Conservation (phyloP, 2,113 vertebrate genomes). For the Noturus placidus region DNA sequence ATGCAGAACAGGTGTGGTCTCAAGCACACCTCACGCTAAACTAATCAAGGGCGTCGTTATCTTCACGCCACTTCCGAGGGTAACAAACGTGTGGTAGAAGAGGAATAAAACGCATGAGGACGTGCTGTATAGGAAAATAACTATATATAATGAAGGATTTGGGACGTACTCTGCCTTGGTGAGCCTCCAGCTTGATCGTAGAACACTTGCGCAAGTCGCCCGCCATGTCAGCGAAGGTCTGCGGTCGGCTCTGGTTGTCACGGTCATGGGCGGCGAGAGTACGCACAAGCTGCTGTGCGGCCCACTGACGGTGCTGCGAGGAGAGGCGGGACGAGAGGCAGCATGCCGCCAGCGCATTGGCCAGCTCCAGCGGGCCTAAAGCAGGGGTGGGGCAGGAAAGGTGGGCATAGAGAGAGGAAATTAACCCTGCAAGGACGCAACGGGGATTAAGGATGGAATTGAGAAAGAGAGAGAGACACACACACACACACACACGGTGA, state of each 20-base stretch:
- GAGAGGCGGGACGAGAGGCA: slow-evolving; percentile 95
- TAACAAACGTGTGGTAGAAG: not conserved
- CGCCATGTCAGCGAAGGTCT: slow-evolving; percentile 93
- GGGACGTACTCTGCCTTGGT: slow-evolving; percentile 88
- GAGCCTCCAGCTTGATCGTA: slow-evolving; percentile 92
- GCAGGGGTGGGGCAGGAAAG: slow-evolving; percentile 88
- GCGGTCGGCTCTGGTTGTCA: slow-evolving; percentile 88
- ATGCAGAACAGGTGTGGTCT: no score
- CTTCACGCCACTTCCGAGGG: no score
- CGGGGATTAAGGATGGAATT: slow-evolving; percentile 70
- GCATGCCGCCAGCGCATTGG: slow-evolving; percentile 95
- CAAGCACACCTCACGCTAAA: no score
- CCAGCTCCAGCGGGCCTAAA: slow-evolving; percentile 98
- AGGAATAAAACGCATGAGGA: not conserved
- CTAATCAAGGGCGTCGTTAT: no score
- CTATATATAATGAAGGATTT: not conserved
- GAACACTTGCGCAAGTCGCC: slow-evolving; percentile 94
- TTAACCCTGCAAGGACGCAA: slow-evolving; percentile 88
- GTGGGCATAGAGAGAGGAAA: slow-evolving; percentile 89
- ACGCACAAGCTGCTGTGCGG: slow-evolving; percentile 92
- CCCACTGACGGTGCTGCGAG: slow-evolving; percentile 97
- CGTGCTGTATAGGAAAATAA: not conserved
- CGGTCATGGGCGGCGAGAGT: slow-evolving; percentile 94
- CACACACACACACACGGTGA: slow-evolving; percentile 35
- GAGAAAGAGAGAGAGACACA: slow-evolving; percentile 64